Evolutionary conservation across 1,140 invertebrate genomes (phyloP), one percentile per base, ranked within the genome.

Genomic region (Eurytemora carolleeae): DNA sequence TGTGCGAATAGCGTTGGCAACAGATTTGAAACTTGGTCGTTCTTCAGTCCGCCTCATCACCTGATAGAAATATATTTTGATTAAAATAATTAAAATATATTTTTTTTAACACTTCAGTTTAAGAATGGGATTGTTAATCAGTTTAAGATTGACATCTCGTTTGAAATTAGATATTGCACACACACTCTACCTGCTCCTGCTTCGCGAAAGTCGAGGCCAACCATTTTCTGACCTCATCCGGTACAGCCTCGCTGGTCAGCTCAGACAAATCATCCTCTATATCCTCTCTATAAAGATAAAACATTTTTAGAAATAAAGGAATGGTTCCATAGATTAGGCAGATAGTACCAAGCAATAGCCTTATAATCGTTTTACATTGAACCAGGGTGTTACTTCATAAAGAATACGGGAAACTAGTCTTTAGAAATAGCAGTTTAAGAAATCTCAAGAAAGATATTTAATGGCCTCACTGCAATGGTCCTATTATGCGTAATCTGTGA

Each of bases 191-290:
- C 59, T 81, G 85, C 61, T 79, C 87, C 71, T 91, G 87, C 63
- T 89, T 78, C 0, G 93, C 97, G 75, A 97, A 97, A n/a, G 93
- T 97, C 53, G 91, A 87, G 19, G 92, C 89, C 67, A 98, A 71
- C 93, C 93, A 97, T 73, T 96, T 90, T 63, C 92, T 79, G 3
- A 96, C 92, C 74, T 96, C 90, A 54, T 82, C 88, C 24, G 91
- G 91, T 24, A 95, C 90, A 3, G 88, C 87, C 71, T 94, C 88
- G 18, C 89, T 87, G 70, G 93, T 86, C n/a, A 94, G 88, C 73
- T 93, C 89, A 24, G 87, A 91, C 61, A 94, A 74, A 70, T 93
- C 89, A 74, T 94, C 90, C 70, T 94, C 90, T 72, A 93, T 88
- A 65, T 92, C 87, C 23, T 78, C 7, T n/a, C 31, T 44, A 44